phyloP scores from a whole-genome alignment of 2,888 invertebrate species.

The Trileptium ribeirensis region DNA sequence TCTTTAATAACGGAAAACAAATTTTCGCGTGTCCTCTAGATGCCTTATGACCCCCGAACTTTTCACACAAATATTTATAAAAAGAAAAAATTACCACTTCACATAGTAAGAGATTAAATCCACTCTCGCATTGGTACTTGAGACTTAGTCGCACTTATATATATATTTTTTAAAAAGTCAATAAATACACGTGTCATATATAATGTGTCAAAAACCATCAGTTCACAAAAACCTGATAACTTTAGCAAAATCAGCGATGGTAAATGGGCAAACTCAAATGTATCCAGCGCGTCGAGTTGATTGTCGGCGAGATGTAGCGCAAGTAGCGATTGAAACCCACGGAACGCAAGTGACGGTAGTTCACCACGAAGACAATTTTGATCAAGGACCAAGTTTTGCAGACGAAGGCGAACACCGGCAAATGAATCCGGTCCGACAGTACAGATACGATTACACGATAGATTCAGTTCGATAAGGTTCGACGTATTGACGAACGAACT shows the following conservation, averaged over 20 bases:
- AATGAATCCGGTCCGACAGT: slow-evolving; percentile 41
- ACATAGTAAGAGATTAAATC: no score
- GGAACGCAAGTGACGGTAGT: slow-evolving; percentile 43
- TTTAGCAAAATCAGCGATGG: slow-evolving; percentile 44
- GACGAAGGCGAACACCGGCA: slow-evolving; percentile 38
- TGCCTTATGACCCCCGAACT: no score
- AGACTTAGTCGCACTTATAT: no score
- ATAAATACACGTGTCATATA: no score
- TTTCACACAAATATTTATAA: no score
- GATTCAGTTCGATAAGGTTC: slow-evolving; percentile 47
- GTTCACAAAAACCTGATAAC: slow-evolving; percentile 34
- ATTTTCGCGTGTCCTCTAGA: no score
- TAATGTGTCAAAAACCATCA: no score
- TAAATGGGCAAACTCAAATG: slow-evolving; percentile 38
- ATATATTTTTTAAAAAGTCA: no score
- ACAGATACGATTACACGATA: slow-evolving; percentile 48
- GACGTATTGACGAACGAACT: slow-evolving; percentile 42
- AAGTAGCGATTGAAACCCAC: slow-evolving; percentile 41
- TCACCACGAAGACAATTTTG: slow-evolving; percentile 44
- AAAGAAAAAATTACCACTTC: no score
- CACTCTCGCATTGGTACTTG: no score
- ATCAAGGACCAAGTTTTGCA: slow-evolving; percentile 48
- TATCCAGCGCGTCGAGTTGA: slow-evolving; percentile 17
- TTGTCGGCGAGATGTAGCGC: slow-evolving; percentile 49
- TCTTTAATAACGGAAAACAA: no score